Evolutionary conservation across 1,140 invertebrate species (phyloP).

Genomic region (Chironomus tepperi): DNA sequence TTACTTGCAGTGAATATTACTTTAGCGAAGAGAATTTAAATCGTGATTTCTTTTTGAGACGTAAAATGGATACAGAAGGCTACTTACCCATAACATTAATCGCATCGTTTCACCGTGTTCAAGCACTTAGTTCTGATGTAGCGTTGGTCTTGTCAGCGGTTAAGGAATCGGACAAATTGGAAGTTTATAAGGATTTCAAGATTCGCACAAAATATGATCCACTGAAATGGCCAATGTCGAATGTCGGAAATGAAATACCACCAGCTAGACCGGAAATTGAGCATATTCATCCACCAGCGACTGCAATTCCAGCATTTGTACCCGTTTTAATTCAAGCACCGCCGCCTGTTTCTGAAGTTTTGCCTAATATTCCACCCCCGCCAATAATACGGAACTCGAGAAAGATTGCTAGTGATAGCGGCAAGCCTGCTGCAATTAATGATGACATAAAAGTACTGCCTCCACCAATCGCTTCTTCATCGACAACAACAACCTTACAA

Average conservation of each 20-base stretch:
- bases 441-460: background rate
- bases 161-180: slow-evolving; percentile 68
- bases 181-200: slow-evolving; percentile 69
- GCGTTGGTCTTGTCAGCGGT: slow-evolving; percentile 74
- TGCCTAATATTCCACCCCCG: slow-evolving; percentile 54
- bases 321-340: slow-evolving; percentile 35
- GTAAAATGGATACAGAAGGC: slow-evolving; percentile 93
- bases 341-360: slow-evolving; percentile 49
- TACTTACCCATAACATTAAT: slow-evolving; percentile 88
- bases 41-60: slow-evolving; percentile 90
- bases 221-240: slow-evolving; percentile 74
- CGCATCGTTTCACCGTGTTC: slow-evolving; percentile 90
- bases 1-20: slow-evolving; percentile 87
- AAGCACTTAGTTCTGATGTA: slow-evolving; percentile 77
- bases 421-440: background rate
- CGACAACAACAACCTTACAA: slow-evolving; percentile 26
- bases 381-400: slow-evolving; percentile 49
- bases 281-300: slow-evolving; percentile 24
- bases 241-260: slow-evolving; percentile 42
- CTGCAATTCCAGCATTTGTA: slow-evolving; percentile 28
- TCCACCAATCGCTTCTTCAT: slow-evolving; percentile 17
- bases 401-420: slow-evolving; percentile 25
- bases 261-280: slow-evolving; percentile 24
- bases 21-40: slow-evolving; percentile 95
- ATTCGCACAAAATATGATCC: slow-evolving; percentile 74